phyloP scores from a whole-genome alignment of 1,140 invertebrate species.

The Drosophila nigrodunni region DNA sequence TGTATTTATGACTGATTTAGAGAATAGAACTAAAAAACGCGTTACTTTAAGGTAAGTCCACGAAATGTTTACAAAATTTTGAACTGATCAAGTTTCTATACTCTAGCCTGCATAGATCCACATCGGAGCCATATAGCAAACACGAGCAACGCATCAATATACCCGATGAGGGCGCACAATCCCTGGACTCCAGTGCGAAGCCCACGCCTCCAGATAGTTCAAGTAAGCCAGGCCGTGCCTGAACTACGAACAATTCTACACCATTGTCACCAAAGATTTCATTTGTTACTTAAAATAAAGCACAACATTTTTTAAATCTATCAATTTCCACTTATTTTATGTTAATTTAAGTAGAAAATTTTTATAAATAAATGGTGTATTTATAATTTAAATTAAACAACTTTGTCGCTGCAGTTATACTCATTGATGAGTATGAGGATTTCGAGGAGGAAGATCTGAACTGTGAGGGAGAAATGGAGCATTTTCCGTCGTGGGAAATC shows the following conservation, averaged over 20 bases:
- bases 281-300: conserved; percentile 41
- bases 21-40: conserved; percentile 92
- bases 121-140: conserved; percentile 77
- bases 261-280: conserved; percentile 31
- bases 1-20: conserved; percentile 90
- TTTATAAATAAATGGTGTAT: conserved; percentile 10
- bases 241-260: conserved; percentile 22
- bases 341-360: conserved; percentile 22
- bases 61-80: background rate
- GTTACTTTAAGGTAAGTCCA: conserved; percentile 89
- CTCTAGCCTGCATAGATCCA: conserved; percentile 76
- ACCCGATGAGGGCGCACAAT: conserved; percentile 74
- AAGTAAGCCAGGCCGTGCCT: conserved; percentile 64
- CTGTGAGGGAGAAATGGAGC: conserved; percentile 84
- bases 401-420: conserved; percentile 83
- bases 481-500: conserved; percentile 84
- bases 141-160: conserved; percentile 75
- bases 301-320: conserved; percentile 15
- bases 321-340: conserved; percentile 12
- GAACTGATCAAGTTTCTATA: background rate
- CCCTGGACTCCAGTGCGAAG: conserved; percentile 67
- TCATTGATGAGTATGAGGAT: conserved; percentile 86
- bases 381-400: conserved; percentile 2
- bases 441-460: conserved; percentile 84
- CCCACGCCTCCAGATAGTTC: conserved; percentile 79